Evolutionary conservation across 2,113 vertebrate species (phyloP).

Genomic region (Hassar affinis): DNA sequence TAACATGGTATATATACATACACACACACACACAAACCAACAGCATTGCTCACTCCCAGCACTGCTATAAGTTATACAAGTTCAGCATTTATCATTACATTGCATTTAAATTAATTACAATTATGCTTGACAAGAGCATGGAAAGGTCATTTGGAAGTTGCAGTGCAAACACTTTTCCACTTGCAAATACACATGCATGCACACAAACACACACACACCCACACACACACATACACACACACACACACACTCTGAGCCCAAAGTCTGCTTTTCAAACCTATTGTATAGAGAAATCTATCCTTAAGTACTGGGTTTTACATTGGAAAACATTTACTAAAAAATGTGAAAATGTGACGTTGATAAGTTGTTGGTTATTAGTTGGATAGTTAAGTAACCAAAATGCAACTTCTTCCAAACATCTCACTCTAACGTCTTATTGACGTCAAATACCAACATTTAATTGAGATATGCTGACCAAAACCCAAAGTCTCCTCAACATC

Average conservation of each 20-base stretch:
- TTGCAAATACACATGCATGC: not conserved
- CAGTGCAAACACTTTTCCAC: slow-evolving; percentile 37
- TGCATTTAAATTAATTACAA: slow-evolving; percentile 45
- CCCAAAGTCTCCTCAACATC: too few relatives aligned
- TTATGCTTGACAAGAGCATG: slow-evolving; percentile 44
- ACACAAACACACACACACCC: not conserved
- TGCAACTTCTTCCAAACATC: too few relatives aligned
- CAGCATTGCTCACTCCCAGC: not conserved
- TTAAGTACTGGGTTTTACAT: not conserved
- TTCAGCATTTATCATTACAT: slow-evolving; percentile 33
- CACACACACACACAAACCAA: not conserved
- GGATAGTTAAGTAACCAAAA: too few relatives aligned
- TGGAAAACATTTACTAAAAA: not conserved
- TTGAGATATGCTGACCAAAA: too few relatives aligned
- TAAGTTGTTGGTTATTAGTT: too few relatives aligned
- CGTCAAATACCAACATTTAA: too few relatives aligned
- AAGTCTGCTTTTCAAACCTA: not conserved
- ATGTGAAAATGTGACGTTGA: too few relatives aligned
- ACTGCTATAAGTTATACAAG: slow-evolving; percentile 10
- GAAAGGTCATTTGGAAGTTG: slow-evolving; percentile 45
- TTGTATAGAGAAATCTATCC: not conserved
- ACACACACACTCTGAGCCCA: not conserved
- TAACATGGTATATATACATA: not conserved
- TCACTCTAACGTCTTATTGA: too few relatives aligned
- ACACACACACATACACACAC: not conserved